Evolutionary conservation across 2,797 vertebrate species (phyloP), one percentile per base, ranked within the genome.

Genomic region (Macrochelys suwanniensis): DNA sequence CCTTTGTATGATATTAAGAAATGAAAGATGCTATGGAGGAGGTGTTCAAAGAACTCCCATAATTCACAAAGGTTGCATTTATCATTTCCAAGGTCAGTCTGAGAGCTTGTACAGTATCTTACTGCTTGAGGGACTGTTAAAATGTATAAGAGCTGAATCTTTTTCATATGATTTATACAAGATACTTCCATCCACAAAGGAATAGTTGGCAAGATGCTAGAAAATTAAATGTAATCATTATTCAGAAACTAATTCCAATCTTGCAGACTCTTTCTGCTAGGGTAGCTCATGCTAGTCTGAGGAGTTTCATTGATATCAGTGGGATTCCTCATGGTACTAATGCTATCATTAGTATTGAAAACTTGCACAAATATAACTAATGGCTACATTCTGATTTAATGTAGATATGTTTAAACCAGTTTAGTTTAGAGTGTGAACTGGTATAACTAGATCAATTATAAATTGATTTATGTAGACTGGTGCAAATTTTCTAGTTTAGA

Each of bases 51-150:
- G 77, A 23, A 10, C 25, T 78, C 23, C 1, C 19, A 53, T 6
- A 33, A 10, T 7, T 2, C 51, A 56, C 7, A 17, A 26, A 26
- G 6, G 13, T n/a, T 54, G 26, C 57, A 26, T 28, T 65, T 26
- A 11, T 0, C 8, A 3, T 42, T 2, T n/a, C 6, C 1, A 54
- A 4, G 1, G 28, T 47, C 21, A 11, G 47, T 59, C 31, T 16
- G 74, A 26, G 12, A 7, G 19, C 2, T 28, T n/a, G 51, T 7
- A 11, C 1, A 0, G 59, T 50, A 3, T 31, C 50, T 50, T 21
- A 4, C 16, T n/a, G 42, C 8, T 13, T 6, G 10, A 11, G 0
- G 1, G 7, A 50, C 1, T 23, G 4, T 16, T 42, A 1, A 45
- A 17, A 42, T n/a, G 21, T 49, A 49, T 0, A 76, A 31, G 74